Conservation (phyloP, 1,140 invertebrate genomes). For the Oncopodura yosiiana region DNA sequence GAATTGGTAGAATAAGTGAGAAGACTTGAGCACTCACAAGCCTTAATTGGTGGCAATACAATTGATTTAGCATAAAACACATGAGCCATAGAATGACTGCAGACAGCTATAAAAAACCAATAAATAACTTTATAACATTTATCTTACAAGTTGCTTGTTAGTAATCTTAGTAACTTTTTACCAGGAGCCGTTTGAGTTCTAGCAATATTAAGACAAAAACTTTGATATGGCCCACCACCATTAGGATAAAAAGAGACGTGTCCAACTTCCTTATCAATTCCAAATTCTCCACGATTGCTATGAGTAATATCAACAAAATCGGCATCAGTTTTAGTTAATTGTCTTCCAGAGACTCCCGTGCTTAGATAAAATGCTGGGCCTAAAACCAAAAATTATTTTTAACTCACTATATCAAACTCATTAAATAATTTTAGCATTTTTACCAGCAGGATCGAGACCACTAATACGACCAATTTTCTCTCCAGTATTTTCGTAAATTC, state of each 20-base stretch:
- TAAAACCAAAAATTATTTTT: too few species aligned
- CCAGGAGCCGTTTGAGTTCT: not conserved
- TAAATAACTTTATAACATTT: not conserved
- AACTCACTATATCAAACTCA: too few species aligned
- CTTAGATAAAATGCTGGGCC: too few species aligned
- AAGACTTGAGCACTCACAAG: too few species aligned
- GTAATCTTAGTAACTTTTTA: too few species aligned
- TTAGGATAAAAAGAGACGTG: not conserved
- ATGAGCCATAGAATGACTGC: not conserved
- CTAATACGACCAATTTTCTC: slow-evolving; percentile 7
- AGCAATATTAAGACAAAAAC: not conserved
- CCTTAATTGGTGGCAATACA: too few species aligned
- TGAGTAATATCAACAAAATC: slow-evolving; percentile 8
- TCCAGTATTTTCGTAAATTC: not conserved
- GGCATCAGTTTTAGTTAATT: not conserved
- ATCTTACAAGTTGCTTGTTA: not conserved
- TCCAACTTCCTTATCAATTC: not conserved
- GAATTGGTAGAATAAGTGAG: too few species aligned
- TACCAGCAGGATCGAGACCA: too few species aligned
- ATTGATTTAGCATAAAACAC: not conserved
- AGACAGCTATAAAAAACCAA: not conserved
- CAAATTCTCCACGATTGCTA: not conserved
- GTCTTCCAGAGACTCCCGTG: not conserved
- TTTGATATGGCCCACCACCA: not conserved
- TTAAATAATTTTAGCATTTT: too few species aligned